A percentile compares a stretch with the other conserved stretches of the same genome.
Evolutionary conservation across 2,888 invertebrate genomes (phyloP).

Genomic region (Notodonta dromedarius): DNA sequence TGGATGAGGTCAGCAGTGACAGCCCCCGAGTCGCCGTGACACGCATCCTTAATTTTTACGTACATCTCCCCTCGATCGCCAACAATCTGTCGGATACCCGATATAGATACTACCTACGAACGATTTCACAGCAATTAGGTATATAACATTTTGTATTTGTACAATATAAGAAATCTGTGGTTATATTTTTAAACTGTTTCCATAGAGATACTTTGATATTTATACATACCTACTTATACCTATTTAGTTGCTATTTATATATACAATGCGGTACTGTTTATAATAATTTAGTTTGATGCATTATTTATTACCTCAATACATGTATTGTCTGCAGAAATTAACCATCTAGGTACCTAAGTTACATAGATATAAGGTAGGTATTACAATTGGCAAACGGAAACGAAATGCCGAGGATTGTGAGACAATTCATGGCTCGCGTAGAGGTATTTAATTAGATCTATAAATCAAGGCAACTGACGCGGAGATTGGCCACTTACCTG

Average conservation of each 20-base stretch:
- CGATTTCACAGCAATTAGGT: not conserved
- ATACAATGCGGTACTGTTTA: no score
- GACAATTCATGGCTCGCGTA: conserved; percentile 68
- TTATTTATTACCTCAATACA: no score
- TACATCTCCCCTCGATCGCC: conserved; percentile 39
- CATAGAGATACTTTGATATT: no score
- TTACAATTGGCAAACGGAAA: conserved; percentile 35
- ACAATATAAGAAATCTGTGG: not conserved
- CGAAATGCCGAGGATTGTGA: conserved; percentile 53
- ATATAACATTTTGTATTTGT: not conserved
- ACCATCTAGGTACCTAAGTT: not conserved
- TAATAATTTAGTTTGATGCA: no score
- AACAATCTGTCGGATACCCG: conserved; percentile 37
- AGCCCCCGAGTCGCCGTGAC: conserved; percentile 60
- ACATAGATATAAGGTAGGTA: not conserved
- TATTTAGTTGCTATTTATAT: no score
- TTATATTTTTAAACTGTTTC: no score
- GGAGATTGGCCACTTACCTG: conserved; percentile 55
- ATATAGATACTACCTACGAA: conserved; percentile 3
- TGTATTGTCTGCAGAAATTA: no score
- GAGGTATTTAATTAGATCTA: conserved; percentile 73
- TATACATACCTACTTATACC: no score
- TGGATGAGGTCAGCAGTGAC: conserved; percentile 69
- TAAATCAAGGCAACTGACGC: conserved; percentile 64
- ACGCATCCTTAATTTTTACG: conserved; percentile 64